Base-by-base conservation (phyloP, 1,140 invertebrate species). In the Scaptomyza pallida region DNA sequence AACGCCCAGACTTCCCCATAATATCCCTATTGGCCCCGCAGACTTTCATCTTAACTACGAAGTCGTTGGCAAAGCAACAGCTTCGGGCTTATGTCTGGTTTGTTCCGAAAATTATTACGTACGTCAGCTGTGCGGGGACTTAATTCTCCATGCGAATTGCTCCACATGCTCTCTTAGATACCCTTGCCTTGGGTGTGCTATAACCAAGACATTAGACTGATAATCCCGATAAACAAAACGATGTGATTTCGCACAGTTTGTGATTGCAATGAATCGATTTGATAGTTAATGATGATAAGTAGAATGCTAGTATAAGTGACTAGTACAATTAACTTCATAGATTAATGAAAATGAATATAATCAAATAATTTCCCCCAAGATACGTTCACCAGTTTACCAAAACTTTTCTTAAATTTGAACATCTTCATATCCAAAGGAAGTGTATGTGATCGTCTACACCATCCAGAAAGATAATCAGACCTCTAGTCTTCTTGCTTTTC, bases 51-150 rank as follows among this genome's bases (percentile, higher is more conserved):
- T 30, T 51, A 73, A 73, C 56, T 73, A 37, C 35, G 47, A 69
- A 62, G 67, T 57, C 50, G 73, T 75, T 75, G 73, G 43, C 69
- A 68, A 50, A 68, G 73, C 73, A 75, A 75, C 73, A 67, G 69
- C 52, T 72, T 61, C 51, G 17, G 73, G 73, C 69, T 72, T 75
- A 68, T 68, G 71, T 73, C 71, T 73, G 71, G 64, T 17, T 6
- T 56, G 45, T 56, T 44, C 64, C 50, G 43, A 51, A 73, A 70
- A 73, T 69, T 70, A 73, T 73, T 70, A 70, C n/a, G 47, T 59
- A 63, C 59, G 45, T 54, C 71, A 70, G 71, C 52, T 57, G 52
- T 47, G 13, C 21, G 47, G 19, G 45, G 47, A 59, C 55, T 52
- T 60, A 55, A 72, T 60, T 48, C 54, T 65, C 37, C 61, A 51